Evolutionary conservation across 2,888 invertebrate species (phyloP).

Genomic region (Acleris literana): DNA sequence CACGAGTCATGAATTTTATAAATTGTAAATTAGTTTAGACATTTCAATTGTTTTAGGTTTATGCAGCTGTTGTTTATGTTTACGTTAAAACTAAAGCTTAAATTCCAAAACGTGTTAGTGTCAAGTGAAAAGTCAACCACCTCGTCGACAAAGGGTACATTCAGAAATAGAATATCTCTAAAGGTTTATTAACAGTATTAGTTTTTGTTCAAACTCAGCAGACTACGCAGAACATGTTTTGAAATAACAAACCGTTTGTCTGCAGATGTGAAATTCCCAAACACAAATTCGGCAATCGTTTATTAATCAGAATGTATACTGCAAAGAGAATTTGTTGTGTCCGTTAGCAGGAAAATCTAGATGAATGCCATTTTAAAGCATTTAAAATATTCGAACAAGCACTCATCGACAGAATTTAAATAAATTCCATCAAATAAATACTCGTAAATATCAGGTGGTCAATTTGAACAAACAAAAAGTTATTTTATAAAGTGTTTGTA

Average conservation of each 20-base stretch:
- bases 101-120: slow-evolving; percentile 3
- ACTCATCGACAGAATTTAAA: neutral
- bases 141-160: slow-evolving; percentile 1
- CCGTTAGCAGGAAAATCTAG: too few species aligned
- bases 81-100: neutral
- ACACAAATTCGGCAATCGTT: neutral
- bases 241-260: neutral
- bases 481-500: slow-evolving; percentile 51
- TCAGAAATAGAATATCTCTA: slow-evolving; percentile 4
- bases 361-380: too few species aligned
- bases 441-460: slow-evolving; percentile 36
- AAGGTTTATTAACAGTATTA: slow-evolving; percentile 6
- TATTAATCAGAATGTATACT: neutral
- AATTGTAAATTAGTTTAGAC: slow-evolving; percentile 22
- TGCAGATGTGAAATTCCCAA: neutral
- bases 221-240: neutral
- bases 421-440: neutral
- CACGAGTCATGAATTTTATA: slow-evolving; percentile 2
- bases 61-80: slow-evolving; percentile 15
- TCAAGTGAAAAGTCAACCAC: slow-evolving; percentile 15
- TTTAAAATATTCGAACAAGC: neutral
- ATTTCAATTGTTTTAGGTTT: slow-evolving; percentile 1
- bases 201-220: slow-evolving; percentile 7
- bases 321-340: neutral
- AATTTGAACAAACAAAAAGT: slow-evolving; percentile 47